A percentile compares a stretch with the other conserved stretches of the same genome.
Conservation (phyloP, 2,888 invertebrate genomes). For the Acanthosoma haemorrhoidale region DNA sequence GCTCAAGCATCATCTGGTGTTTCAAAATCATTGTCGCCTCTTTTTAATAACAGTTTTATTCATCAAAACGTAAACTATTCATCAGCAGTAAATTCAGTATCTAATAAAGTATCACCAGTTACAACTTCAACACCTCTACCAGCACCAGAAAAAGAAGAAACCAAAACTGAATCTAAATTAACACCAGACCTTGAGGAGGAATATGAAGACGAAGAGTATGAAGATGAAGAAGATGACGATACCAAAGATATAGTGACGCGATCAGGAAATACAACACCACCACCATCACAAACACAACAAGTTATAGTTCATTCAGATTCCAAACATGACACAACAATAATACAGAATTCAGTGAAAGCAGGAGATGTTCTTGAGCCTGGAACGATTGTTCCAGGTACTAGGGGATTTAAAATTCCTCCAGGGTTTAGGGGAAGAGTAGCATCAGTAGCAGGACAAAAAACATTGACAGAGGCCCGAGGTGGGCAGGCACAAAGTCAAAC, state of each 20-base stretch:
- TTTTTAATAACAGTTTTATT: constrained; percentile 16
- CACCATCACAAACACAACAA: constrained; percentile 58
- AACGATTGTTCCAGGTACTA: constrained; percentile 60
- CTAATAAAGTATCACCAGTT: not conserved
- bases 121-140: not conserved
- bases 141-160: not conserved
- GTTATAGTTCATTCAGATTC: constrained; percentile 56
- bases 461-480: constrained; percentile 51
- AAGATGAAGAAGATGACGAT: constrained; percentile 46
- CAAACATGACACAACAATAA: constrained; percentile 57
- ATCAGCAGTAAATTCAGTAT: not conserved
- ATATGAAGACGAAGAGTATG: constrained; percentile 55
- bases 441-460: constrained; percentile 59
- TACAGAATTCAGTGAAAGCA: constrained; percentile 55
- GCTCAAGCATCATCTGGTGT: constrained; percentile 74
- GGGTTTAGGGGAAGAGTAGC: constrained; percentile 63
- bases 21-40: constrained; percentile 23
- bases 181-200: constrained; percentile 14
- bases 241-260: constrained; percentile 32
- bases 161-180: not conserved
- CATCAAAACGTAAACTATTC: constrained; percentile 15
- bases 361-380: constrained; percentile 60
- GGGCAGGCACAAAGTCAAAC: constrained; percentile 65
- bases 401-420: constrained; percentile 61
- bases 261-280: constrained; percentile 43